These are phyloP conservation scores for Bellardia bayeri DNA, from an alignment of 2,888 invertebrate genomes.

Conservation along the genomic window DNA sequence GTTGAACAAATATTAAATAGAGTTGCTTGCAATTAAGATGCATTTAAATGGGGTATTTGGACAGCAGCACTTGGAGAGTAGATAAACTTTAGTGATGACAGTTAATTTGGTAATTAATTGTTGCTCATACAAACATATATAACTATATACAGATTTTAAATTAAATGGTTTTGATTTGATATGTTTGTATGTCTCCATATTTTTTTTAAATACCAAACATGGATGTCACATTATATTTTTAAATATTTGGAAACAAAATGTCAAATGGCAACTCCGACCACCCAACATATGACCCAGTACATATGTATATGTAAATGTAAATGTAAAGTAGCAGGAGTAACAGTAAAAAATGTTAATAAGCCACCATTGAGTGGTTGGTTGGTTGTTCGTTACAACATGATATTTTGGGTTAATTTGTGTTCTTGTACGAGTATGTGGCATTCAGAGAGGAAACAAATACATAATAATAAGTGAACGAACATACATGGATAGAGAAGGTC, in stretches of 20 bases:
- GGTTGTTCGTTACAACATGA: slow-evolving; percentile 55
- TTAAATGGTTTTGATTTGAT: no score
- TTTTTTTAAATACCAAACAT: no score
- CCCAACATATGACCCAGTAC: background rate
- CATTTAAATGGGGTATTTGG: no score
- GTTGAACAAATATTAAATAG: background rate
- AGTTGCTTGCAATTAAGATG: background rate
- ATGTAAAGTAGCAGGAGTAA: slow-evolving; percentile 10
- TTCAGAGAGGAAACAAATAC: slow-evolving; percentile 7
- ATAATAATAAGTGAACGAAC: slow-evolving; percentile 10
- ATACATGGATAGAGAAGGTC: slow-evolving; percentile 46
- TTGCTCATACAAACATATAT: no score
- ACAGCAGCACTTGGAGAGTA: no score
- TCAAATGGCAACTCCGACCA: slow-evolving; percentile 30
- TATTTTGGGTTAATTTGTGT: slow-evolving; percentile 72
- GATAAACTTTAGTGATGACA: no score
- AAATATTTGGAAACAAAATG: background rate
- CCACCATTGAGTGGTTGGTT: slow-evolving; percentile 69
- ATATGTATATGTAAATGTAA: background rate
- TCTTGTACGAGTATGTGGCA: slow-evolving; percentile 15
- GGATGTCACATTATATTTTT: no score
- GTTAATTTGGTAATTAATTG: no score
- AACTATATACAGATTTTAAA: no score
- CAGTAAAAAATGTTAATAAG: slow-evolving; percentile 70
- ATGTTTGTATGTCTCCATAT: no score